phyloP scores from a whole-genome alignment of 2,888 invertebrate species.

The Monochamus alternatus region DNA sequence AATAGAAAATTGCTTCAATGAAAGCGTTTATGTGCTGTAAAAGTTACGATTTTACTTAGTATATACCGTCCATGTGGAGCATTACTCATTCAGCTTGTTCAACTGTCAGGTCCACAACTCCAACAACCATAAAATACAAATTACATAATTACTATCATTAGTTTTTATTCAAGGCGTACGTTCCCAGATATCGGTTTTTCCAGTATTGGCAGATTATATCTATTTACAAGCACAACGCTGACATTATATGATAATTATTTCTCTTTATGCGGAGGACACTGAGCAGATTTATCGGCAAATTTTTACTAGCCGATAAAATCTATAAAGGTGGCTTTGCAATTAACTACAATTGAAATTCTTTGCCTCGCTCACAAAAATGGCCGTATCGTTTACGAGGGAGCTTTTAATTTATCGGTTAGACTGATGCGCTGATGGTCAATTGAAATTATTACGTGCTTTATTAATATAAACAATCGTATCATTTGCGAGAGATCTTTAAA shows the following conservation, averaged over 20 bases:
- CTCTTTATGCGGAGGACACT: background rate
- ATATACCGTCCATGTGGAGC: background rate
- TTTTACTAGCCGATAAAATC: background rate
- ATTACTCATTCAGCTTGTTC: conserved; percentile 1
- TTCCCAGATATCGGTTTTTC: background rate
- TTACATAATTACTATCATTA: conserved; percentile 16
- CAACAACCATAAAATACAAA: conserved; percentile 6
- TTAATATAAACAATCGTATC: too few relatives aligned
- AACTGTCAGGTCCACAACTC: background rate
- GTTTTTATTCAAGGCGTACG: conserved; percentile 3
- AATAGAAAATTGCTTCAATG: conserved; percentile 9
- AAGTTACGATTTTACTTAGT: background rate
- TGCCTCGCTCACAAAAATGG: background rate
- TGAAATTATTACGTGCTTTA: too few relatives aligned
- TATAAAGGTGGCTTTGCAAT: background rate
- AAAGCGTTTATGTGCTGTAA: conserved; percentile 7
- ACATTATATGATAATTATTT: conserved; percentile 6
- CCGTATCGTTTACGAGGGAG: too few relatives aligned
- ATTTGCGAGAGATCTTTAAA: too few relatives aligned
- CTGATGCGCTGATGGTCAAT: too few relatives aligned
- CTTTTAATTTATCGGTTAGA: too few relatives aligned
- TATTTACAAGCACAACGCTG: background rate
- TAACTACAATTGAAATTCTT: background rate
- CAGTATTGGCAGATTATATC: background rate
- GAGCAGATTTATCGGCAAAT: background rate